A percentile compares a stretch with the other conserved stretches of the same genome.
These are phyloP conservation scores for Nyctibius grandis DNA, from an alignment of 2,797 vertebrate species.

Conservation along the genomic window DNA sequence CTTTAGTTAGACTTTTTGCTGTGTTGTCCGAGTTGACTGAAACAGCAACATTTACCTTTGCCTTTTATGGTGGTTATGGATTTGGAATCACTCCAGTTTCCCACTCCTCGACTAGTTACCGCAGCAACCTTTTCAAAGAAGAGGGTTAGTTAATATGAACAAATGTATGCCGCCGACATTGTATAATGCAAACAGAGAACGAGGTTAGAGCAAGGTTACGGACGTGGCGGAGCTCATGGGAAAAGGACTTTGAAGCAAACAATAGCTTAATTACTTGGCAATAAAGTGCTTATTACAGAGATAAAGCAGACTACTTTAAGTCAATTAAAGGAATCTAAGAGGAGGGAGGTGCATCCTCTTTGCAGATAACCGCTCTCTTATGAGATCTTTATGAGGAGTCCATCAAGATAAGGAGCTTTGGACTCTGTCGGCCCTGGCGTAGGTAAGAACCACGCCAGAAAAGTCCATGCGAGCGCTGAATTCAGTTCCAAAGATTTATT, in stretches of 20 bases:
- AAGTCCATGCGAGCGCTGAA: rapidly evolving
- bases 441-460: neutral
- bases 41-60: constrained; percentile 64
- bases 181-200: neutral
- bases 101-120: constrained; percentile 90
- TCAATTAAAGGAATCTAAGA: constrained; percentile 14
- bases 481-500: neutral
- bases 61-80: constrained; percentile 88
- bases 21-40: neutral
- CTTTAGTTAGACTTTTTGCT: neutral
- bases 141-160: constrained; percentile 36
- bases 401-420: neutral
- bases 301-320: constrained; percentile 28
- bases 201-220: neutral
- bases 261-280: constrained; percentile 22
- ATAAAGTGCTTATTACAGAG: constrained; percentile 29
- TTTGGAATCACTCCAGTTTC: constrained; percentile 92
- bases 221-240: neutral
- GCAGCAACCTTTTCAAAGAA: constrained; percentile 87
- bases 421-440: rapidly evolving
- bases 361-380: neutral
- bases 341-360: neutral
- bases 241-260: constrained; percentile 1
- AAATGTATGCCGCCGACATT: neutral
- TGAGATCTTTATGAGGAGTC: neutral